Conservation (phyloP, 1,140 invertebrate species). For the Apis dorsata region DNA sequence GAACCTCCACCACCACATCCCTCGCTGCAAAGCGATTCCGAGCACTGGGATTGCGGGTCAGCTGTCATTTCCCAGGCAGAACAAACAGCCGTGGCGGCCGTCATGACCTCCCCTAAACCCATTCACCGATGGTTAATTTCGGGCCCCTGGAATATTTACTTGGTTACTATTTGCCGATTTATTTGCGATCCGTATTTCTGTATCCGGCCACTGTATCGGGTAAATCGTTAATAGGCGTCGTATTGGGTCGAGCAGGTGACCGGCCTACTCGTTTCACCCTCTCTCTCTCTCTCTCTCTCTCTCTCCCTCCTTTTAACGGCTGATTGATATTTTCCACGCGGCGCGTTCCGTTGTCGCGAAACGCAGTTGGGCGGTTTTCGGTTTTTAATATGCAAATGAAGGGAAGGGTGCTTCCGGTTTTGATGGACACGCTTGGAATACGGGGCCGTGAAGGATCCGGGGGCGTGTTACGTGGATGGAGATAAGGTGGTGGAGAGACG, state of each 20-base stretch:
- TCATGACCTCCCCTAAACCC: slow-evolving; percentile 64
- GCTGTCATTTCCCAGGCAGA: slow-evolving; percentile 67
- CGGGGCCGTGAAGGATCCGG: background rate
- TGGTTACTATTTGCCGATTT: slow-evolving; percentile 57
- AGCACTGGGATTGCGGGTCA: slow-evolving; percentile 64
- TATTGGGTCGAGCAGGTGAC: no score
- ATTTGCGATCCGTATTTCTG: slow-evolving; percentile 41
- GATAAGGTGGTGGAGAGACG: background rate
- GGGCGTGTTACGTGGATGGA: no score
- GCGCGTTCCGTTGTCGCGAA: slow-evolving; percentile 6
- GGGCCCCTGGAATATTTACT: slow-evolving; percentile 57
- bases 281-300: background rate
- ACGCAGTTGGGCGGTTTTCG: background rate
- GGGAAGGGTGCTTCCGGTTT: slow-evolving; percentile 10
- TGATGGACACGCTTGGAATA: slow-evolving; percentile 17
- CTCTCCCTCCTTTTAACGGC: background rate
- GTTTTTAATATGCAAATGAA: slow-evolving; percentile 31
- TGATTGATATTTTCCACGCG: slow-evolving; percentile 21
- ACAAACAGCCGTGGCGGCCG: slow-evolving; percentile 61
- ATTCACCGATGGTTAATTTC: slow-evolving; percentile 61
- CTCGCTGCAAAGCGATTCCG: slow-evolving; percentile 47
- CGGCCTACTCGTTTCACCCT: background rate
- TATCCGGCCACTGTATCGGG: background rate
- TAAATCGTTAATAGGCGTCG: slow-evolving; percentile 43
- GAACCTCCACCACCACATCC: background rate